Percentiles rank a stretch among this genome's conserved stretches.
phyloP scores from a whole-genome alignment of 1,140 invertebrate species.

The Amyelois transitella region DNA sequence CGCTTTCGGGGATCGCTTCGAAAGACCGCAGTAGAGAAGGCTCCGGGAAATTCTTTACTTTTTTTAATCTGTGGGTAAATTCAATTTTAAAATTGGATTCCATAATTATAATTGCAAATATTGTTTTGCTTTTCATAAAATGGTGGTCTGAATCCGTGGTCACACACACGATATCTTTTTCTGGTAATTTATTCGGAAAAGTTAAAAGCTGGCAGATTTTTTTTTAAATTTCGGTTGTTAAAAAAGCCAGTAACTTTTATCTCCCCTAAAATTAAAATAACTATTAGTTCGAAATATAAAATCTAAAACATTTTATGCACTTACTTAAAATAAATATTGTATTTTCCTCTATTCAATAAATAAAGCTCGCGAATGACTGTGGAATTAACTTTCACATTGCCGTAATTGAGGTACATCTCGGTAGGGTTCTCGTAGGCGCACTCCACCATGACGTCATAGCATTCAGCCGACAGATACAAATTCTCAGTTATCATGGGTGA shows the following conservation, averaged over 20 bases:
- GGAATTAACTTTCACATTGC: conserved; percentile 66
- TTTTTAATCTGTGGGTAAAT: conserved; percentile 41
- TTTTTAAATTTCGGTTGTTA: too few relatives aligned
- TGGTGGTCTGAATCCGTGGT: too few relatives aligned
- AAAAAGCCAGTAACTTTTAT: too few relatives aligned
- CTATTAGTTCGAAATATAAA: too few relatives aligned
- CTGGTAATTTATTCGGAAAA: too few relatives aligned
- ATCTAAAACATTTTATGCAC: conserved; percentile 12
- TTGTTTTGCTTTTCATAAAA: too few relatives aligned
- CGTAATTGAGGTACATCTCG: conserved; percentile 55
- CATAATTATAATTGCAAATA: too few relatives aligned
- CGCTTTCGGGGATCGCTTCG: conserved; percentile 40
- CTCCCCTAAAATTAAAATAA: too few relatives aligned
- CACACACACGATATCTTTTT: too few relatives aligned
- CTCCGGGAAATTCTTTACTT: conserved; percentile 63
- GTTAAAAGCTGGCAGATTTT: too few relatives aligned
- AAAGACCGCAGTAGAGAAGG: conserved; percentile 49
- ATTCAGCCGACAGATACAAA: conserved; percentile 53
- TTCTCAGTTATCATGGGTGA: conserved; percentile 52
- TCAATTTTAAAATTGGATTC: not conserved
- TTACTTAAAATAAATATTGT: conserved; percentile 63
- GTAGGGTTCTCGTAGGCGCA: conserved; percentile 49
- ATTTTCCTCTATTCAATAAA: conserved; percentile 60
- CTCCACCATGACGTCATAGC: conserved; percentile 65
- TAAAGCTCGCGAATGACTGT: conserved; percentile 48